Conservation (phyloP, 2,888 invertebrate species). For the Allacma fusca region DNA sequence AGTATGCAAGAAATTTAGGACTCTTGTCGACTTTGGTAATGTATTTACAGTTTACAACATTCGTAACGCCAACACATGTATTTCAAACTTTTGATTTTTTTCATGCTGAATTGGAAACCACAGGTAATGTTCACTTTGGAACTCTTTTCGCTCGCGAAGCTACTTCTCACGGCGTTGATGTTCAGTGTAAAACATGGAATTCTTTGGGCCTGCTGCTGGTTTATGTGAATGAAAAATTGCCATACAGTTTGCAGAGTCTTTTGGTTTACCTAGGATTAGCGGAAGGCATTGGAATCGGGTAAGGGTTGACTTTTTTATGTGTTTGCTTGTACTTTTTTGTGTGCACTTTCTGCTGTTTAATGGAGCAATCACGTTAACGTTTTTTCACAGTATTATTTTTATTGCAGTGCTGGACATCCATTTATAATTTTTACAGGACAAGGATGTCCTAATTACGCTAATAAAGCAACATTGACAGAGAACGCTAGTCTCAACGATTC, state of each 20-base stretch:
- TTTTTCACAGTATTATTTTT: background rate
- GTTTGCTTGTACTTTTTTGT: no score
- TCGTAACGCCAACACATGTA: background rate
- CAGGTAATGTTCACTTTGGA: background rate
- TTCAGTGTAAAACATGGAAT: background rate
- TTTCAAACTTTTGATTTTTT: background rate
- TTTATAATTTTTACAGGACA: background rate
- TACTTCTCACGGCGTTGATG: no score
- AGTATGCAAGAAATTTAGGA: background rate
- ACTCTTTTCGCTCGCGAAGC: background rate
- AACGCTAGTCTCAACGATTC: background rate
- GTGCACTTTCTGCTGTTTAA: no score
- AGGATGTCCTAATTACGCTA: background rate
- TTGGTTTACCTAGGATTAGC: constrained; percentile 25
- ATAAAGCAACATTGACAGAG: background rate
- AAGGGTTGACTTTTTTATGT: background rate
- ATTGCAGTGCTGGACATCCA: constrained; percentile 24
- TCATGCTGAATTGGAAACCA: background rate
- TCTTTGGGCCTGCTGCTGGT: constrained; percentile 24
- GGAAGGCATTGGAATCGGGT: constrained; percentile 40
- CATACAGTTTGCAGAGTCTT: constrained; percentile 21
- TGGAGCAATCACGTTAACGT: background rate
- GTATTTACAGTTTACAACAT: background rate
- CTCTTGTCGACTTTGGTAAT: background rate
- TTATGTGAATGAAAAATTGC: background rate